Evolutionary conservation across 2,888 invertebrate species (phyloP), one percentile per base, ranked within the genome.

Genomic region (Celastrina argiolus): DNA sequence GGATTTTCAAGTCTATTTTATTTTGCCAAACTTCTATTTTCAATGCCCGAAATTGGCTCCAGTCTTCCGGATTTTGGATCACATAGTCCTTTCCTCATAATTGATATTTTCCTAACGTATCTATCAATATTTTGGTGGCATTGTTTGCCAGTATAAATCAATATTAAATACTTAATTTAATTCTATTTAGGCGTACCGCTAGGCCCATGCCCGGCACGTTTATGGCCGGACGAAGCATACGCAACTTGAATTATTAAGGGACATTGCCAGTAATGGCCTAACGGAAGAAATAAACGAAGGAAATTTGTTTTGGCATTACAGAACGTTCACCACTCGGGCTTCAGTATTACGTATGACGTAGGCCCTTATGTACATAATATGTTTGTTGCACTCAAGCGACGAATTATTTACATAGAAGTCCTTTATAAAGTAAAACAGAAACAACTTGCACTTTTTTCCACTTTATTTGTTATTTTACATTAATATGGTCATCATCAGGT

Each of bases 141-240:
- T 58, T 58, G 58, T 31, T 51, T 16, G 51, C n/a, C 16, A 16
- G 14, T 45, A 31, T 42, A 10, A 58, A 22, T 64, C 56, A 56
- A 18, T 36, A 64, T 56, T 36, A 56, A 36, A 56, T 36, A 36
- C 28, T 18, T 22, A 16, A 14, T 51, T 28, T 22, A 42, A 67
- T 66, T 51, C 65, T 63, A 65, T 67, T 65, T 14, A 39, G 51
- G 59, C 59, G 56, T 65, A 56, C 31, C 61, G 68, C 65, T 59
- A 45, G 63, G 51, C 34, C 45, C 18, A 67, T 70, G 45, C 64
- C 16, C 31, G 65, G 64, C 69, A 68, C 68, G 69, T 68, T 66
- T 34, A 10, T 14, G 45, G 61, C 65, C 70, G 70, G 70, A 69
- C 51, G 63, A 56, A 14, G 42, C 51, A 63, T 16, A 67, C 69